phyloP scores from a whole-genome alignment of 2,888 invertebrate genomes.

The Nomada fabriciana region DNA sequence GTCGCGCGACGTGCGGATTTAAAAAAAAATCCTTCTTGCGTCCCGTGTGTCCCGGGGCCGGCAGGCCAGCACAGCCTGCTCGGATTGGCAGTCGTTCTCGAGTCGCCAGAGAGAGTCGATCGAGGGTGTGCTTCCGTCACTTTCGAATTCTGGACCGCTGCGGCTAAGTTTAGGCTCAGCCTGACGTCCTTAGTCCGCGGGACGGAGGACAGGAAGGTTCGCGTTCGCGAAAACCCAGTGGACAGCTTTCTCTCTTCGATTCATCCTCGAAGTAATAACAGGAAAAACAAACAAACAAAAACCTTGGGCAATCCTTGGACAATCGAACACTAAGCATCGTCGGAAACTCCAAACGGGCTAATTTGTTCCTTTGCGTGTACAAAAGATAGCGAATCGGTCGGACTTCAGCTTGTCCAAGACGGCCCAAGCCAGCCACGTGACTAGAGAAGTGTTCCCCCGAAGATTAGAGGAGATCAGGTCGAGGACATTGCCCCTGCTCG shows the following conservation, averaged over 20 bases:
- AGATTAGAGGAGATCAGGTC: constrained; percentile 32
- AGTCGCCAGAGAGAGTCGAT: constrained; percentile 61
- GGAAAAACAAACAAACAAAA: no score
- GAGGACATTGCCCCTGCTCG: constrained; percentile 30
- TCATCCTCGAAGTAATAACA: background rate
- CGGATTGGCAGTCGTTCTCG: constrained; percentile 67
- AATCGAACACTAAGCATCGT: background rate
- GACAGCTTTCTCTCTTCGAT: constrained; percentile 2
- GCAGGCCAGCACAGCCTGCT: constrained; percentile 13
- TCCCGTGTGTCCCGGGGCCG: constrained; percentile 40
- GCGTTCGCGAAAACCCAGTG: constrained; percentile 26
- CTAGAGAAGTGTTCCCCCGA: constrained; percentile 87
- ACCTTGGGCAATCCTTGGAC: background rate
- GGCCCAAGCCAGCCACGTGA: constrained; percentile 87
- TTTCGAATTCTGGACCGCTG: constrained; percentile 65
- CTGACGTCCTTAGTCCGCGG: constrained; percentile 20
- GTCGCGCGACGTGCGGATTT: constrained; percentile 45
- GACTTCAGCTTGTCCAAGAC: constrained; percentile 88
- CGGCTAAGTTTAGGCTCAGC: constrained; percentile 66
- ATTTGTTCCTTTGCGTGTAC: constrained; percentile 42
- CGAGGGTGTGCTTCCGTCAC: constrained; percentile 50
- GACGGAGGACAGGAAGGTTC: constrained; percentile 23
- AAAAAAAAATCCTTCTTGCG: constrained; percentile 59
- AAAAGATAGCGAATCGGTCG: constrained; percentile 86
- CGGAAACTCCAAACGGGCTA: background rate